Evolutionary conservation across 35 echinoderm and acorn worm species (phyloP).

Genomic region (Apostichopus japonicus): DNA sequence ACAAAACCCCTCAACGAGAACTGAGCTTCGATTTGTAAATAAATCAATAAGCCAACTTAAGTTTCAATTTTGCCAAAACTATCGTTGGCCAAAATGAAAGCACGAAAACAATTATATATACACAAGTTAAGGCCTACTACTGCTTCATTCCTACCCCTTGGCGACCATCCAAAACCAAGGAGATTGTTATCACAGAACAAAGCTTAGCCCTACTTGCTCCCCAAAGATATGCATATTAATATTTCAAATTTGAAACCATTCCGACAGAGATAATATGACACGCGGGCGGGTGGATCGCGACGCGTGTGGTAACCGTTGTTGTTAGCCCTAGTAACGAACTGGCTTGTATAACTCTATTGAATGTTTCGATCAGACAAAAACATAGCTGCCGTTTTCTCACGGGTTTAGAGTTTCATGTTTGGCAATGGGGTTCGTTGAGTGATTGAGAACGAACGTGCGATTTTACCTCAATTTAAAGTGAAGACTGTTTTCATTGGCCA

Average conservation of each 20-base stretch:
- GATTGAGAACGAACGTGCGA: not conserved
- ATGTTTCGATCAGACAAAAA: slow-evolving; percentile 26
- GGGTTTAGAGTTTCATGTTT: not conserved
- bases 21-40: no score
- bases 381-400: slow-evolving; percentile 1
- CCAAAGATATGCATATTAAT: no score
- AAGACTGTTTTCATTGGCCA: no score
- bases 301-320: slow-evolving; percentile 38
- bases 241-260: no score
- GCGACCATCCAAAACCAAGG: not conserved
- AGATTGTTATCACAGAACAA: not conserved
- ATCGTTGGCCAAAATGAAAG: no score
- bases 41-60: no score
- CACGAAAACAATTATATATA: no score
- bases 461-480: not conserved
- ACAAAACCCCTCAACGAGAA: no score
- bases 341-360: not conserved
- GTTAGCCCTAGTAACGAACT: slow-evolving; percentile 7
- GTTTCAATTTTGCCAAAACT: no score
- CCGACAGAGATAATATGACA: not conserved
- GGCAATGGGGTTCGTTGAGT: not conserved
- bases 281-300: not conserved
- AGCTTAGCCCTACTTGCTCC: no score
- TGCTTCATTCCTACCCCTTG: not conserved
- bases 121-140: no score